phyloP scores from a whole-genome alignment of 2,797 vertebrate species.

The Parauchenoglanis ngamensis region DNA sequence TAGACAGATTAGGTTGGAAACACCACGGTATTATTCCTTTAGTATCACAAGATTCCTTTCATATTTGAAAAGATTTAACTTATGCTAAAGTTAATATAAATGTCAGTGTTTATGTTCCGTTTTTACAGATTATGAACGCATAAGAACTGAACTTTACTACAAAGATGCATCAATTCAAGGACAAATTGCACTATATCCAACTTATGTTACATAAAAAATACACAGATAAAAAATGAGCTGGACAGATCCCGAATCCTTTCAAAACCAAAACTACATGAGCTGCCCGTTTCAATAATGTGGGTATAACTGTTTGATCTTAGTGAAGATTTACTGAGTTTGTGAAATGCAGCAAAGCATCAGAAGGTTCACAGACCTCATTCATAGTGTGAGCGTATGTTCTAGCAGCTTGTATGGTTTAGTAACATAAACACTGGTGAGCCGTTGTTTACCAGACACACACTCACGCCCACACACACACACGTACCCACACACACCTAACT shows the following conservation, averaged over 20 bases:
- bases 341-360: not conserved
- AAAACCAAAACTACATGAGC: not conserved
- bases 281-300: not conserved
- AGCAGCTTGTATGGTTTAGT: conserved; percentile 46
- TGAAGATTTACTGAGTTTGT: not conserved
- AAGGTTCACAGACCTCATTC: conserved; percentile 30
- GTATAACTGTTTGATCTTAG: not conserved
- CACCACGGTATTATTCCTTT: not conserved
- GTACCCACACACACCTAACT: conserved; percentile 63
- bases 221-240: not conserved
- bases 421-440: conserved; percentile 41
- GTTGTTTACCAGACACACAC: conserved; percentile 42
- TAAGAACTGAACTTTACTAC: not conserved
- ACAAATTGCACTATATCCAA: not conserved
- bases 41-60: not conserved
- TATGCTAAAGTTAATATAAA: not conserved
- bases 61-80: not conserved
- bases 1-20: not conserved
- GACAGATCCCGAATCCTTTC: not conserved
- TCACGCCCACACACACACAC: conserved; percentile 23
- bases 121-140: not conserved
- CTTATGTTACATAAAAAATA: not conserved
- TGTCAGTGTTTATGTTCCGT: not conserved
- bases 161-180: conserved; percentile 1
- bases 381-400: conserved; percentile 6